Conservation (phyloP, 1,140 invertebrate genomes). For the Drosophila obscura region DNA sequence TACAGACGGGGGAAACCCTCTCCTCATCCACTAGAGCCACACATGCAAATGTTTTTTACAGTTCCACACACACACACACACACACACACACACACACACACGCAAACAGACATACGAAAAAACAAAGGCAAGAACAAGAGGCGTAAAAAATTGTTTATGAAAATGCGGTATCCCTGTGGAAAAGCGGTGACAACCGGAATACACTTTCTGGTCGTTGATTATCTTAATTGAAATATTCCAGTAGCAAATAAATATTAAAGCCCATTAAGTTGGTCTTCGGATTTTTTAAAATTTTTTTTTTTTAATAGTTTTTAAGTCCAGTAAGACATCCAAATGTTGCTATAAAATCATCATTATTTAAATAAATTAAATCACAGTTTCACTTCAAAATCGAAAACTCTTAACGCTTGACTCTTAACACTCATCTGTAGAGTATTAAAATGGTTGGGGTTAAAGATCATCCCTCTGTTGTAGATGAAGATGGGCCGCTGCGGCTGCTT, state of each 20-base stretch:
- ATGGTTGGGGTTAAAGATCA: conserved; percentile 42
- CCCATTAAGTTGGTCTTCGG: no score
- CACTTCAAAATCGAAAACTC: no score
- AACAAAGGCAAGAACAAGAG: conserved; percentile 16
- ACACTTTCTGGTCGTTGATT: conserved; percentile 17
- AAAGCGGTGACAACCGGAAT: not conserved
- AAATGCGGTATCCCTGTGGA: conserved; percentile 24
- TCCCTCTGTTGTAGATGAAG: conserved; percentile 52
- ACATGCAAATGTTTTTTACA: conserved; percentile 54
- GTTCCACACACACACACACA: conserved; percentile 35
- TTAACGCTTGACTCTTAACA: no score
- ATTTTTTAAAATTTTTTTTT: no score
- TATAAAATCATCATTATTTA: no score
- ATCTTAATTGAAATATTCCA: no score
- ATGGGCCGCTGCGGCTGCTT: conserved; percentile 54
- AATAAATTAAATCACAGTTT: no score
- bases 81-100: conserved; percentile 39
- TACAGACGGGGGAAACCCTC: conserved; percentile 19
- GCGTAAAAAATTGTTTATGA: conserved; percentile 70
- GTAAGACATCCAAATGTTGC: no score
- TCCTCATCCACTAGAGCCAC: conserved; percentile 11
- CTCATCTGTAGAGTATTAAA: conserved; percentile 37
- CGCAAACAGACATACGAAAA: conserved; percentile 32
- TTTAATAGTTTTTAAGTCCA: no score
- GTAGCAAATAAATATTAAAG: no score